phyloP scores from a whole-genome alignment of 1,140 invertebrate genomes.

The Sycophila sp. region DNA sequence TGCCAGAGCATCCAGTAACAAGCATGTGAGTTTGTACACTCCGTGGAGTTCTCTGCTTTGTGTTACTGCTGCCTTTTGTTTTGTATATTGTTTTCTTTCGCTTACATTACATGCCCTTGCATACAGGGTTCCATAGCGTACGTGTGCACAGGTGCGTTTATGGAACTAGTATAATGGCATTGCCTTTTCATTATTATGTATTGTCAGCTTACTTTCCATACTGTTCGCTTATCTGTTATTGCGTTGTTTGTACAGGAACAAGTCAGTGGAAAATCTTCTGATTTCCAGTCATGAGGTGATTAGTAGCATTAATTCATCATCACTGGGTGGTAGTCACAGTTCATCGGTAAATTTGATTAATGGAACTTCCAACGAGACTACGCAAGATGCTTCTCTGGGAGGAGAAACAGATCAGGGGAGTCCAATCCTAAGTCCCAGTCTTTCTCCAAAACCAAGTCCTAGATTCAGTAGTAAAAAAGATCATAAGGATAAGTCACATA shows the following conservation, averaged over 20 bases:
- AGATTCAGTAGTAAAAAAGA: slow-evolving; percentile 64
- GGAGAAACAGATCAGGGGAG: slow-evolving; percentile 64
- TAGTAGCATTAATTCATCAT: slow-evolving; percentile 62
- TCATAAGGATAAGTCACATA: slow-evolving; percentile 41
- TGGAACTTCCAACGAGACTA: slow-evolving; percentile 47
- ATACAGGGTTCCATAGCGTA: not conserved
- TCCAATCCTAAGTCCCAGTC: slow-evolving; percentile 66
- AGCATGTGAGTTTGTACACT: slow-evolving; percentile 53
- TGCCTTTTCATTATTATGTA: not conserved
- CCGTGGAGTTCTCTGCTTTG: not conserved
- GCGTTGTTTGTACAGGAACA: slow-evolving; percentile 65
- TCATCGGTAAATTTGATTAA: slow-evolving; percentile 50
- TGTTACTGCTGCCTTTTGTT: not conserved
- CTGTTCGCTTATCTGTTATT: not conserved
- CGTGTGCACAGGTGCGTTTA: too few species aligned
- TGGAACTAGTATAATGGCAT: not conserved
- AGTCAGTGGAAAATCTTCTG: slow-evolving; percentile 74
- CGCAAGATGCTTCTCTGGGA: slow-evolving; percentile 44
- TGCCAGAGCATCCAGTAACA: slow-evolving; percentile 47
- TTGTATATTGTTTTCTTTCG: not conserved
- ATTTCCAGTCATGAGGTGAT: slow-evolving; percentile 74
- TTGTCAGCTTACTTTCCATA: not conserved
- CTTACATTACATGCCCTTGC: not conserved
- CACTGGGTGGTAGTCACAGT: slow-evolving; percentile 50
- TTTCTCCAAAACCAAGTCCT: slow-evolving; percentile 63